Evolutionary conservation across 1,140 invertebrate species (phyloP).

Genomic region (Rhopalosiphum maidis): DNA sequence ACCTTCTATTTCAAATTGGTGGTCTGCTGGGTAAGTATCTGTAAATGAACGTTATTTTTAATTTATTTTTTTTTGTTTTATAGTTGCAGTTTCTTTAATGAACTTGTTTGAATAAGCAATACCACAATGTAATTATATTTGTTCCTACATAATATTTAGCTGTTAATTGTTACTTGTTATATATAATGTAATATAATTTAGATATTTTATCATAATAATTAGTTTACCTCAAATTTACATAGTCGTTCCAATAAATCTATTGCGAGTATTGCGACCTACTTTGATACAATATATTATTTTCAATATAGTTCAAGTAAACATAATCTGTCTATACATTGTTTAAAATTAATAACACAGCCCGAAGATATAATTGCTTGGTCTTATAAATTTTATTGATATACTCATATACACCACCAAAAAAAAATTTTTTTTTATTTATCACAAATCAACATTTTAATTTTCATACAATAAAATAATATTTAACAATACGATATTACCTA

Average conservation of each 20-base stretch:
- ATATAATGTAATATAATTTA: not conserved
- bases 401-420: not conserved
- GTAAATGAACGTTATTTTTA: too few relatives aligned
- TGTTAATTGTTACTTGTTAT: not conserved
- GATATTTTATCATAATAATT: not conserved
- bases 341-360: not conserved
- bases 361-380: not conserved
- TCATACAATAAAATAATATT: not conserved
- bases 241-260: not conserved
- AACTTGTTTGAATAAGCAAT: not conserved
- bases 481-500: too few relatives aligned
- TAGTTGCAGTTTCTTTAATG: not conserved
- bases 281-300: not conserved
- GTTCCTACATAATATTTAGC: not conserved
- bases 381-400: not conserved
- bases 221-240: not conserved
- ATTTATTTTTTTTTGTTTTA: not conserved
- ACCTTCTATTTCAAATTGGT: too few relatives aligned
- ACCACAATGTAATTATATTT: not conserved
- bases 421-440: not conserved
- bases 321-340: not conserved
- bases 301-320: not conserved
- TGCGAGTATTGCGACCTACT: not conserved
- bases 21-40: too few relatives aligned
- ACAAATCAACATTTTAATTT: not conserved